phyloP scores from a whole-genome alignment of 2,797 vertebrate genomes.

The Myripristis murdjan region DNA sequence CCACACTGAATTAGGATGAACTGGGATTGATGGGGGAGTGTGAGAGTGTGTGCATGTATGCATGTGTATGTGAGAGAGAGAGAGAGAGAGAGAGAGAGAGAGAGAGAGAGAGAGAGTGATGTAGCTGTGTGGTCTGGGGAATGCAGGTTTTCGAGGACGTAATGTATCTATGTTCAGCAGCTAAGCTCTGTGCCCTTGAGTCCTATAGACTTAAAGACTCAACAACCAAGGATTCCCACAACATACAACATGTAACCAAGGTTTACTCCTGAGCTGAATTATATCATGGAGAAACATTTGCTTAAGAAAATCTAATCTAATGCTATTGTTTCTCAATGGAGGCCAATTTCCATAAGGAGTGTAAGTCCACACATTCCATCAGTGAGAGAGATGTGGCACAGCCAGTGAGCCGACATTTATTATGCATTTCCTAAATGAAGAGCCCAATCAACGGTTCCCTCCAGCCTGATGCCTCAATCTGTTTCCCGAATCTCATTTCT shows the following conservation, averaged over 20 bases:
- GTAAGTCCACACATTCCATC: constrained; percentile 23
- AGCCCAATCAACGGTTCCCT: constrained; percentile 61
- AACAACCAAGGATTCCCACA: too few species aligned
- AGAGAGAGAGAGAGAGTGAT: too few species aligned
- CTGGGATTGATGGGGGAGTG: too few species aligned
- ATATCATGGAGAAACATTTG: not conserved
- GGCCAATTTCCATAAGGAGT: constrained; percentile 39
- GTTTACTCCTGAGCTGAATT: not conserved
- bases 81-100: too few species aligned
- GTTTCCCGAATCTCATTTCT: constrained; percentile 67
- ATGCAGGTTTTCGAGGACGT: too few species aligned
- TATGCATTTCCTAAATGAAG: constrained; percentile 63
- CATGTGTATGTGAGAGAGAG: too few species aligned
- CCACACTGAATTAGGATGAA: too few species aligned
- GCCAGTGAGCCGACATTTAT: constrained; percentile 54
- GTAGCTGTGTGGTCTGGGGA: too few species aligned
- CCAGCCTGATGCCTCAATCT: constrained; percentile 62
- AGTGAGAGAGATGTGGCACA: constrained; percentile 39
- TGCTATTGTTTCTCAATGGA: constrained; percentile 49
- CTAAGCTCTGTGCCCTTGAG: too few species aligned
- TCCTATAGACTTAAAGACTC: too few species aligned
- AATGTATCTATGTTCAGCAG: not conserved
- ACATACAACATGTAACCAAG: too few species aligned
- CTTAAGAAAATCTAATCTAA: constrained; percentile 18
- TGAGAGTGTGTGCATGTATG: too few species aligned